Evolutionary conservation across 2,797 vertebrate species (phyloP), one percentile per base, ranked within the genome.

Genomic region (Gymnodraco acuticeps): DNA sequence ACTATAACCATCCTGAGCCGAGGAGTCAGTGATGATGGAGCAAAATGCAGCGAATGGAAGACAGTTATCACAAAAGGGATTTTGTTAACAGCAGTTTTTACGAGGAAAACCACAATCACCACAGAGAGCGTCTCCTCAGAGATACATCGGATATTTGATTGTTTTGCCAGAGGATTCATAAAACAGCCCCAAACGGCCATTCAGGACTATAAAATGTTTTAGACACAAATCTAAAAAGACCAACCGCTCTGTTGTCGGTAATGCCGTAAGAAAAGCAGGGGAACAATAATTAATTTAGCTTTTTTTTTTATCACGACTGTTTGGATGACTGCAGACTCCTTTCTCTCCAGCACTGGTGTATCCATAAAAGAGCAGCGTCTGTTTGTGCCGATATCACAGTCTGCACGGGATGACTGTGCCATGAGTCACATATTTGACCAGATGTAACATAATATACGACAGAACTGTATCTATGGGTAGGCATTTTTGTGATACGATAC

Each of bases 361-460:
- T 63, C 80, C 75, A 84, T 73, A 81, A 52, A 58, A 81, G 69
- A 75, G 48, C 2, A 4, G 67, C 67, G 68, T 89, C 43, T 71
- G 68, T 68, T 65, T 78, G 70, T 80, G 74, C 70, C 11, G 38
- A 64, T 84, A 79, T 85, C 68, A 75, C 70, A 74, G 78, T 47
- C 54, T 64, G 83, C 70, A 82, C 75, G 71, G 71, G 70, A 75
- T 73, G 80, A 81, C 65, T 84, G 83, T 60, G 43, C 79, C 72
- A 75, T 83, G 75, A 91, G 78, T 90, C 82, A 77, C 83, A 77
- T 83, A 82, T 81, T 88, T 87, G 71, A 87, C 70, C 82, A 89
- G 81, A 88, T 85, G 85, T 88, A 89, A 73, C 70, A 81, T 89
- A 86, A 87, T 86, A 89, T 81, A 84, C 85, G 80, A 91, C 81